Evolutionary conservation across 2,888 invertebrate genomes (phyloP).

Genomic region (Parelbella ahira): DNA sequence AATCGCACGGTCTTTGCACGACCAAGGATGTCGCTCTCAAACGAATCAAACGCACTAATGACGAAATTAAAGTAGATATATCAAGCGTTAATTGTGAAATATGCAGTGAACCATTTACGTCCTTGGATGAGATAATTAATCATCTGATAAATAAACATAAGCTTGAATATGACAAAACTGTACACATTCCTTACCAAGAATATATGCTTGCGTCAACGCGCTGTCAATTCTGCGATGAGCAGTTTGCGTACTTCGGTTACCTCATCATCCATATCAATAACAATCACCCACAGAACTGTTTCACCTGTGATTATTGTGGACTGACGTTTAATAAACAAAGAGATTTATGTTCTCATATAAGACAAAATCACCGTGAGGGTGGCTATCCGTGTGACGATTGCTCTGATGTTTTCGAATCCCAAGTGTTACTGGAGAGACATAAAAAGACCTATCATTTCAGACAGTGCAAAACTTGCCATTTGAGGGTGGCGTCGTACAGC

Average conservation of each 20-base stretch:
- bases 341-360: slow-evolving; percentile 51
- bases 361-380: slow-evolving; percentile 46
- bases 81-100: slow-evolving; percentile 57
- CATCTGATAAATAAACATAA: slow-evolving; percentile 56
- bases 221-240: slow-evolving; percentile 52
- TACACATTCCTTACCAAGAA: slow-evolving; percentile 49
- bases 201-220: slow-evolving; percentile 51
- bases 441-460: slow-evolving; percentile 46
- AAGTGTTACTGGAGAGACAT: slow-evolving; percentile 40
- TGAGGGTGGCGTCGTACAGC: slow-evolving; percentile 42
- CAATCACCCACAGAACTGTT: slow-evolving; percentile 49
- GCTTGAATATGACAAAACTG: slow-evolving; percentile 49
- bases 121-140: slow-evolving; percentile 46
- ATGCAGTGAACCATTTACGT: slow-evolving; percentile 49
- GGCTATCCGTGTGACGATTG: slow-evolving; percentile 55
- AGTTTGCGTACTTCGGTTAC: slow-evolving; percentile 52
- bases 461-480: slow-evolving; percentile 49
- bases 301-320: slow-evolving; percentile 57
- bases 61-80: slow-evolving; percentile 60
- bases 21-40: slow-evolving; percentile 50
- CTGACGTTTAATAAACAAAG: slow-evolving; percentile 54
- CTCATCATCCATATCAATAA: slow-evolving; percentile 54
- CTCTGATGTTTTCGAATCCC: slow-evolving; percentile 41
- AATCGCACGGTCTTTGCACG: slow-evolving; percentile 49
- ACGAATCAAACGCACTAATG: slow-evolving; percentile 50